Base-by-base conservation (phyloP, 2,113 vertebrate species). In the Phalacrocorax carbo region DNA sequence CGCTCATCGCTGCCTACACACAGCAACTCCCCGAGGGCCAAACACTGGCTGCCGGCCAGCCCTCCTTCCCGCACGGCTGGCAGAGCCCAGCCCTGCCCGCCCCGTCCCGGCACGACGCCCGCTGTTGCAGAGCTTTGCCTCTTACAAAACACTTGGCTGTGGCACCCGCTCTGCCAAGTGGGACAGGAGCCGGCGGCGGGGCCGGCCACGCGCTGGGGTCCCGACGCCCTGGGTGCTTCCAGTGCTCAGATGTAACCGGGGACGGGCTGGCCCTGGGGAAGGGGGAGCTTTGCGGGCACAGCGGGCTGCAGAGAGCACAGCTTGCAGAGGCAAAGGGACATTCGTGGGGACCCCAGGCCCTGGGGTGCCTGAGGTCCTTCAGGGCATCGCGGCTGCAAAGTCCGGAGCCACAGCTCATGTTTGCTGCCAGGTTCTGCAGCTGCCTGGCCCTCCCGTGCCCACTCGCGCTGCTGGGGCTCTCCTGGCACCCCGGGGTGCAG, bases 1-100 rank as follows among this genome's bases (percentile, higher is more conserved):
- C 94, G 49, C 91, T 93, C 93, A 88, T 72, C 91, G 13, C 94
- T 73, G 93, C 96, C 96, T 15, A 81, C 96, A 58, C 90, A n/a
- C 91, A 58, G 15, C 66, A 30, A 27, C 86, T 4, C 79, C 96
- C 95, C 5, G 49, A 88, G 95, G 96, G 71, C 88, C 95, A 96
- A 97, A 96, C 95, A 92, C 36, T 73, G 96, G 96, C 95, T 0
- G 0, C 1, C 2, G 13, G 90, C 94, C 96, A 95, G 73, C 15
- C 4, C 69, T 57, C 7, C 92, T 11, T 48, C 49, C n/a, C 0
- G 3, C 55, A 5, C 1, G 7, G 26, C 72, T 78, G 95, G 75
- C 92, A 75, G 29, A 22, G 60, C 85, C 66, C 72, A 22, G 87
- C 90, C 92, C 68, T 17, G 34, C 58, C 86, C 5, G 49, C 84